phyloP scores from a whole-genome alignment of 2,888 invertebrate species.

The Orthosia incerta region DNA sequence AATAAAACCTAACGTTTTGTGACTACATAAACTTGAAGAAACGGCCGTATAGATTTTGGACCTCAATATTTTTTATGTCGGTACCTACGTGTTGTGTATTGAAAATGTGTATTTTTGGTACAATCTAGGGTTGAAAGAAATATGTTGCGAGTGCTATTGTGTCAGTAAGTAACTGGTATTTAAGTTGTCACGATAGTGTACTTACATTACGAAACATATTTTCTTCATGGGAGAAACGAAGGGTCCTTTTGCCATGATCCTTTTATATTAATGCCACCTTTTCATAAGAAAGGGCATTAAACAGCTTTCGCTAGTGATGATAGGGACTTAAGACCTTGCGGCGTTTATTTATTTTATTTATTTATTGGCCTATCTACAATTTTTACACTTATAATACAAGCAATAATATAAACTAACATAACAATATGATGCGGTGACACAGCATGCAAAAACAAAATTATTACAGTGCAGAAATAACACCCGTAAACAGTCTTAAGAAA shows the following conservation, averaged over 20 bases:
- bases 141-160: conserved; percentile 47
- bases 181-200: conserved; percentile 45
- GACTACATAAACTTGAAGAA: conserved; percentile 52
- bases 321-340: background rate
- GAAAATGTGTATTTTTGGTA: conserved; percentile 45
- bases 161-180: conserved; percentile 47
- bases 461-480: no score
- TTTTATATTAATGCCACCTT: conserved; percentile 23
- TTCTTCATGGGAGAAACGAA: conserved; percentile 25
- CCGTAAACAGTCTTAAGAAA: no score
- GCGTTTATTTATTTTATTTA: no score
- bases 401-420: no score
- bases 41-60: conserved; percentile 49
- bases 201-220: conserved; percentile 39
- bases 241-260: conserved; percentile 20
- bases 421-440: no score
- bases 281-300: conserved; percentile 3
- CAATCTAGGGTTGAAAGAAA: conserved; percentile 50
- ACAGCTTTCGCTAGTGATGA: background rate
- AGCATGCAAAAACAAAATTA: no score
- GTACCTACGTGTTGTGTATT: conserved; percentile 55
- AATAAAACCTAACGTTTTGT: conserved; percentile 58
- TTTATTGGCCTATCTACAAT: no score
- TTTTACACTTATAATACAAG: no score
- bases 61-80: conserved; percentile 49